Evolutionary conservation across 2,797 vertebrate genomes (phyloP), one percentile per base, ranked within the genome.

Genomic region (Syngnathus rostellatus): DNA sequence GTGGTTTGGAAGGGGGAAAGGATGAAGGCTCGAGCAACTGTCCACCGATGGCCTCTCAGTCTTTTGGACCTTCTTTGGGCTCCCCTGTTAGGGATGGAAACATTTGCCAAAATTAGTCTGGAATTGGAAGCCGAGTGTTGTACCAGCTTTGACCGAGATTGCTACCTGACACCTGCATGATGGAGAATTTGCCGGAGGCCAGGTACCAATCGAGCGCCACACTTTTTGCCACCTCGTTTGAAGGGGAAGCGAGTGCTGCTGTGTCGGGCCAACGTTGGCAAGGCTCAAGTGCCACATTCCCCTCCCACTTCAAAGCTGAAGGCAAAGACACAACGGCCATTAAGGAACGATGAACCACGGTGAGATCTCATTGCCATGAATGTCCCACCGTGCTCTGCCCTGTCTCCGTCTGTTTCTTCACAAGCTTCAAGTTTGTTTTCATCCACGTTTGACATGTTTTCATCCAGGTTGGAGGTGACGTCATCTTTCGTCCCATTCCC

Each of bases 161-260:
- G 41, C 4, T 67, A n/a, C 70, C 92, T 0, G 92, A 93, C 75
- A 99, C 93, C 0, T 98, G 94, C 51, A 96, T 96, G 84, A 98
- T 98, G 66, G 95, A 98, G 90, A 99, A 99, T 58, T 96, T 92
- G 63, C 97, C 92, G 63, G 96, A 98, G n/a, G 92, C 90, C 0
- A 94, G 91, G 87, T 98, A 98, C 46, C 96, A 93, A 61, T 95
- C 95, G 63, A 92, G 85, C 68, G 91, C 89, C 51, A 76, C 75
- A 54, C 81, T 69, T 62, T 92, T 93, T 55, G 90, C 85, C 73
- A 81, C 75, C 71, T 90, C 88, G 63, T 79, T 83, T 68, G 79
- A 53, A 46, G 68, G 65, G 53, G 81, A 72, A 43, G 72, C 65
- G 66, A 75, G 71, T 25, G 62, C 31, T 5, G 19, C 77, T 73